A percentile compares a stretch with the other conserved stretches of the same genome.
Conservation (phyloP, 2,113 vertebrate genomes). For the Mobula hypostoma region DNA sequence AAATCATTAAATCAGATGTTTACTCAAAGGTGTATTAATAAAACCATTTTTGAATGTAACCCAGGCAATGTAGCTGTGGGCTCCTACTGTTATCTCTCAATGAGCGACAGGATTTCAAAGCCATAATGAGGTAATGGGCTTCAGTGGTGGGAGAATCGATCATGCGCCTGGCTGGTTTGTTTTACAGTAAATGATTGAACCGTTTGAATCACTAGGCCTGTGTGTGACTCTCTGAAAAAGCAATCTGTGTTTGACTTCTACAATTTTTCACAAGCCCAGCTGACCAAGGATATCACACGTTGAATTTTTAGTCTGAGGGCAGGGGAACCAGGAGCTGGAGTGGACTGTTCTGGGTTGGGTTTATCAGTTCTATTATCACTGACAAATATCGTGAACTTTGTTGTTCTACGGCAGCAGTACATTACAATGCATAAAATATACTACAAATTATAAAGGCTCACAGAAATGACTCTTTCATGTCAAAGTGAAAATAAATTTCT, state of each 20-base stretch:
- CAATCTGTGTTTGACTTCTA: background rate
- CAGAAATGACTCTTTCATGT: too few species aligned
- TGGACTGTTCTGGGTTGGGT: too few species aligned
- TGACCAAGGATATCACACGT: too few species aligned
- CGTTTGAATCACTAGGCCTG: background rate
- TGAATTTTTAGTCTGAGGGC: too few species aligned
- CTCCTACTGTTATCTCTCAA: background rate
- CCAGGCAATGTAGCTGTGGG: background rate
- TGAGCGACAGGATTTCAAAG: background rate
- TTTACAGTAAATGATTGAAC: background rate
- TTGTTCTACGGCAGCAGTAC: too few species aligned
- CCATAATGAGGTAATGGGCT: background rate
- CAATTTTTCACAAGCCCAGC: background rate
- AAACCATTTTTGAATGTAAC: background rate
- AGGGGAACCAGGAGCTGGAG: too few species aligned
- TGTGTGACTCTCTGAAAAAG: background rate
- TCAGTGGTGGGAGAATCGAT: background rate
- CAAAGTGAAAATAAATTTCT: too few species aligned
- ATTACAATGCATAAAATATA: too few species aligned
- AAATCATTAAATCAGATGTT: background rate
- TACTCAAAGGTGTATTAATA: background rate
- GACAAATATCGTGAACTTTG: too few species aligned
- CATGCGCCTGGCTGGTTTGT: background rate
- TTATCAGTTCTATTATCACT: too few species aligned
- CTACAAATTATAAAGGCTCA: too few species aligned